Percentiles rank a stretch among this genome's conserved stretches.
Conservation (phyloP, 2,888 invertebrate genomes). For the Tetropium fuscum region DNA sequence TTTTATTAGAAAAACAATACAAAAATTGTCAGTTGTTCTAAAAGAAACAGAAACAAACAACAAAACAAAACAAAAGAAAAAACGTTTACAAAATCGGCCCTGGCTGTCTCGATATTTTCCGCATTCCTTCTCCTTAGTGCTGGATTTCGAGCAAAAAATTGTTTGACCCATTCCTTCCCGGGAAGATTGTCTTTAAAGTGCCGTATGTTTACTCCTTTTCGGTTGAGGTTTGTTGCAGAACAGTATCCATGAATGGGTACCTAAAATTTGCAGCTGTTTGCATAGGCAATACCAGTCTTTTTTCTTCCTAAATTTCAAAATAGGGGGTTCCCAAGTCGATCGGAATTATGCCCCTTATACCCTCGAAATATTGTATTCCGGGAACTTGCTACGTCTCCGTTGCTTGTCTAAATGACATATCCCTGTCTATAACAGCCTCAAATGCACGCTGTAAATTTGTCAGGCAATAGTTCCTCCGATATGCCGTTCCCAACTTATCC, state of each 20-base stretch:
- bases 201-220: slow-evolving; percentile 21
- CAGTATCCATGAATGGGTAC: slow-evolving; percentile 9
- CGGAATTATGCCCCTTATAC: slow-evolving; percentile 22
- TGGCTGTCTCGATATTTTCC: slow-evolving; percentile 32
- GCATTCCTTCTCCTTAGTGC: slow-evolving; percentile 22
- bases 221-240: slow-evolving; percentile 8
- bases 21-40: neutral
- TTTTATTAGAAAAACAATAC: neutral
- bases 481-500: neutral
- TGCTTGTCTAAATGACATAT: slow-evolving; percentile 26
- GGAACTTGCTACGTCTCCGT: slow-evolving; percentile 22
- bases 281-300: neutral
- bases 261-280: slow-evolving; percentile 17
- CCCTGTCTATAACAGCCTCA: slow-evolving; percentile 18
- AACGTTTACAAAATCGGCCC: slow-evolving; percentile 28
- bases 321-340: slow-evolving; percentile 9
- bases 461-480: neutral
- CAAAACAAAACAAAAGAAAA: neutral
- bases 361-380: slow-evolving; percentile 16
- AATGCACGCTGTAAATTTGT: slow-evolving; percentile 16
- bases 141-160: slow-evolving; percentile 25
- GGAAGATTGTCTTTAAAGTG: slow-evolving; percentile 38
- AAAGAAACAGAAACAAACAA: neutral
- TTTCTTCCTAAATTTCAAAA: slow-evolving; percentile 17
- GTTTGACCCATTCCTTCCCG: slow-evolving; percentile 31